Base-by-base conservation (phyloP, 2,113 vertebrate genomes). In the Salvelinus sp. region DNA sequence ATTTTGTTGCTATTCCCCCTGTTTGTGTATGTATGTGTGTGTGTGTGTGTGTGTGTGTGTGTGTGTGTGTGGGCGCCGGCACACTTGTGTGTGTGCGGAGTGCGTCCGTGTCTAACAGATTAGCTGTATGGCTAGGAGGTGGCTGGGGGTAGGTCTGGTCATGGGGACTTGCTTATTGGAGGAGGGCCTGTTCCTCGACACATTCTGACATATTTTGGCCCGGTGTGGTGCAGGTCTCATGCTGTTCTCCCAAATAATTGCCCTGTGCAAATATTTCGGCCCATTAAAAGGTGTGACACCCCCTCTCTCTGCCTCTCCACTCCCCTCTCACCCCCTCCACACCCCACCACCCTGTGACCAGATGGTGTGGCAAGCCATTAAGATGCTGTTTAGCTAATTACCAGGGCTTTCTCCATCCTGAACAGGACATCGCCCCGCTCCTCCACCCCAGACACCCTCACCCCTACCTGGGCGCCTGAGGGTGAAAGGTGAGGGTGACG, bases 281-380 rank as follows among this genome's bases (percentile, higher is more conserved):
- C 91, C 85, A 92, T 93, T 91, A 92, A 90, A 92, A 92, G 67
- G 82, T 90, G 87, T 78, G 86, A 93, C 85, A 86, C 87, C 81
- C 86, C 79, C 84, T 69, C 74, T 69, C 76, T 63, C 72, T 18
- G 50, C 78, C 74, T 76, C 70, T 3, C 81, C 85, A 23, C 6
- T 3, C 1, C 63, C 63, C 10, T 13, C 64, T 16, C 2, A 75
- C 5, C 84, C 68, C 77, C 9, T 44, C 38, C 38, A 44, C 38
- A 44, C 38, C 38, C 38, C 9, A 10, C 7, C 38, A 9, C 9
- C 38, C 38, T 44, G 38, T 44, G 10, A 44, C 91, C 91, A 94
- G 91, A 93, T 92, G 92, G 90, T 44, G 22, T 62, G 54, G 79
- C 82, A 79, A 80, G 75, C 75, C 72, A 90, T 88, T 80, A 87